Base-by-base conservation (phyloP, 2,888 invertebrate species). In the Drosophila recens region DNA sequence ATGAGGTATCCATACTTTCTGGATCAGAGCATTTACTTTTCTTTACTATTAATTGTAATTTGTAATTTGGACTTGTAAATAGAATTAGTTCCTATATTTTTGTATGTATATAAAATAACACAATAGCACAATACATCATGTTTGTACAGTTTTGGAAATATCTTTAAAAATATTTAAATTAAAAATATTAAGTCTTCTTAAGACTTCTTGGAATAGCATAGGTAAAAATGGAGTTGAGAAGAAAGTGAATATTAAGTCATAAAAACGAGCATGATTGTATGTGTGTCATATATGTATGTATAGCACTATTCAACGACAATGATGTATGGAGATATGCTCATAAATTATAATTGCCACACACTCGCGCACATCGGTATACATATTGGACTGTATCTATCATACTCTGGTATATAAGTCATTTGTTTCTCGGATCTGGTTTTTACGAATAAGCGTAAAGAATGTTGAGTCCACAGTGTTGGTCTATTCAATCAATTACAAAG, bases 401-500 rank as follows among this genome's bases (percentile, higher is more conserved):
- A 52, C 27, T 23, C 43, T 42, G 43, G 33, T 43, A 34, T 54
- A 43, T 36, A 72, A 40, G 40, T 58, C 23, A 67, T 62, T 49
- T 23, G 71, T 51, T 49, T 57, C 38, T 57, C 27, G 9, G 48
- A 27, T 57, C 54, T 56, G 43, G 27, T 67, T 52, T 67, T 58
- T 65, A 38, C 70, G 45, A 56, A 57, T 48, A 64, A 61, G 48
- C 74, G 52, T 33, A 51, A 53, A 85, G 80, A 85, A 85, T 81
- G 65, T 69, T 33, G 52, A 13, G 52, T 27, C 11, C 51, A 46
- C 13, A 46, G 68, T 27, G 27, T 27, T 27, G 27, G 27, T 20
- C 67, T 58, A 45, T 59, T 71, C 67, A 83, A 84, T 76, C 66
- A 84, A 82, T 79, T 80, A 72, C 49, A 69, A 56, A 69, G 67